Conservation (phyloP, 2,113 vertebrate genomes). For the Arenaria interpres region DNA sequence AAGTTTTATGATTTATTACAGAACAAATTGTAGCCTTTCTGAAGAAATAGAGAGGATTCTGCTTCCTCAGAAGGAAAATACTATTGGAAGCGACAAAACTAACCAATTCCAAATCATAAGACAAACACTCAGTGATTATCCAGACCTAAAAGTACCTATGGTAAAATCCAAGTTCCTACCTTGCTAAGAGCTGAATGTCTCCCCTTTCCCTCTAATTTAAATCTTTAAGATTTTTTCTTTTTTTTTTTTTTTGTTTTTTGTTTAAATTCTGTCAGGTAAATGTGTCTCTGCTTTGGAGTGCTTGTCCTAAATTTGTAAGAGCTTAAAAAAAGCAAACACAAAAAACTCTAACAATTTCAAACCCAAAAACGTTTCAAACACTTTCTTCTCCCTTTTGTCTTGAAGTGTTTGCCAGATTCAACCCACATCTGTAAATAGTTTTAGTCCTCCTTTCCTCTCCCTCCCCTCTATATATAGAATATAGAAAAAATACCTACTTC, state of each 20-base stretch:
- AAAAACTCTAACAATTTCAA: conserved; percentile 6
- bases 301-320: background rate
- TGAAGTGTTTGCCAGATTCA: conserved; percentile 56
- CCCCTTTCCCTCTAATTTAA: background rate
- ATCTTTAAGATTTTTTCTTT: background rate
- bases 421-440: conserved; percentile 65
- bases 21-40: background rate
- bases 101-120: background rate
- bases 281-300: background rate
- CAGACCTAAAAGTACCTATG: background rate
- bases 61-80: background rate
- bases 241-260: background rate
- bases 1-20: background rate
- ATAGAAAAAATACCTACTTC: conserved; percentile 57
- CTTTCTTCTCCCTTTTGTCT: conserved; percentile 50
- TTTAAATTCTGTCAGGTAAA: background rate
- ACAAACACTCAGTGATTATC: background rate
- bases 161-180: background rate
- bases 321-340: background rate
- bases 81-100: background rate
- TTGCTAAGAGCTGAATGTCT: background rate
- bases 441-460: conserved; percentile 13
- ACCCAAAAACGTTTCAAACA: background rate
- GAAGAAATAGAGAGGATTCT: background rate
- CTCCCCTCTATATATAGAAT: conserved; percentile 34